A percentile compares a stretch with the other conserved stretches of the same genome.
Evolutionary conservation across 2,113 vertebrate genomes (phyloP).

Genomic region (Gorsachius goisagi): DNA sequence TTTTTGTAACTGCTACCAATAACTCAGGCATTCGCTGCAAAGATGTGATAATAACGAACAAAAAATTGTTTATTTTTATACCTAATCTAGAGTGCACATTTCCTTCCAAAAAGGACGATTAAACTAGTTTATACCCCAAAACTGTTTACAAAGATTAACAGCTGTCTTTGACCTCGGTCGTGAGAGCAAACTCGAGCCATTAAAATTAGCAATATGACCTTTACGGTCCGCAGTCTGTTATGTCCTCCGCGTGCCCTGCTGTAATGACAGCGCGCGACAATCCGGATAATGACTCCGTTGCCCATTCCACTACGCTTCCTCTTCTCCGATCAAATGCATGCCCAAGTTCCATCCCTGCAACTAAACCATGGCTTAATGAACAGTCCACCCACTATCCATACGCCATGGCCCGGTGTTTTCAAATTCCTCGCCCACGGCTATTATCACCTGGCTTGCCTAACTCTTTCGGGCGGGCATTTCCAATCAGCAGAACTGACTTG

Average conservation of each 20-base stretch:
- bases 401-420: fast-evolving
- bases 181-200: neutral
- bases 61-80: neutral
- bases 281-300: neutral
- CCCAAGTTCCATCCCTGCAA: neutral
- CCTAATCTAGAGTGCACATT: neutral
- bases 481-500: neutral
- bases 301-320: neutral
- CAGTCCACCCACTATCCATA: neutral
- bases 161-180: neutral
- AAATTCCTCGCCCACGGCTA: neutral
- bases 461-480: neutral
- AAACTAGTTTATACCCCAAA: neutral
- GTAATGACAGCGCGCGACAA: neutral
- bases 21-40: slow-evolving; percentile 1
- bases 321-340: neutral
- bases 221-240: neutral
- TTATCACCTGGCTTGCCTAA: neutral
- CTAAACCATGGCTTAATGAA: neutral
- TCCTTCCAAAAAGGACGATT: neutral
- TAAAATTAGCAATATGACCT: neutral
- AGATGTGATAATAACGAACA: neutral
- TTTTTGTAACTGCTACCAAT: neutral
- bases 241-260: neutral
- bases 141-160: neutral